Conservation (phyloP, 2,888 invertebrate genomes). For the Pristionchus fissidentatus region DNA sequence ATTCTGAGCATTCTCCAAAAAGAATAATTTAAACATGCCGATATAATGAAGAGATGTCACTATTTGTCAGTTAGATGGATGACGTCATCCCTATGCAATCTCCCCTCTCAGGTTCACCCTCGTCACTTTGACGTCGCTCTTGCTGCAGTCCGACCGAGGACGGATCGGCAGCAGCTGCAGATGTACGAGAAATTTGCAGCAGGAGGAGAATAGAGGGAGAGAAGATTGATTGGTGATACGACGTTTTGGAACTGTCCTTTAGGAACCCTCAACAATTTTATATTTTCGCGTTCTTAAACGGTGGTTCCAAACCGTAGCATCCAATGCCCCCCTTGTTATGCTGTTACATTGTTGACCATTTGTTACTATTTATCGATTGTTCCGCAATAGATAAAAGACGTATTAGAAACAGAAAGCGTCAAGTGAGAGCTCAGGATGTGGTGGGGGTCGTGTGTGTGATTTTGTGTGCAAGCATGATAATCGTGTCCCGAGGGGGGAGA, state of each 20-base stretch:
- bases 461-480: too few relatives aligned
- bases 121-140: constrained; percentile 53
- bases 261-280: too few relatives aligned
- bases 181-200: constrained; percentile 63
- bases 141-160: constrained; percentile 60
- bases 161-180: constrained; percentile 63
- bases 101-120: constrained; percentile 22
- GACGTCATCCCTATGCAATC: too few relatives aligned
- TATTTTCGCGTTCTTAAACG: too few relatives aligned
- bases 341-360: background rate
- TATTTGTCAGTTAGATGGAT: background rate
- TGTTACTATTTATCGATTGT: constrained; percentile 27
- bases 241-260: too few relatives aligned
- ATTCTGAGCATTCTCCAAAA: background rate
- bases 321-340: background rate
- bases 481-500: too few relatives aligned
- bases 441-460: too few relatives aligned
- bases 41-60: too few relatives aligned
- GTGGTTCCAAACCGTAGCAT: too few relatives aligned
- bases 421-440: background rate
- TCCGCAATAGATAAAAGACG: constrained; percentile 28
- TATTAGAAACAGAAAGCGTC: constrained; percentile 26
- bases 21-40: background rate
- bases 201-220: constrained; percentile 6
- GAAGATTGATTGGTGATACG: background rate